phyloP scores from a whole-genome alignment of 1,140 invertebrate genomes.

The Neuroterus valhalla region DNA sequence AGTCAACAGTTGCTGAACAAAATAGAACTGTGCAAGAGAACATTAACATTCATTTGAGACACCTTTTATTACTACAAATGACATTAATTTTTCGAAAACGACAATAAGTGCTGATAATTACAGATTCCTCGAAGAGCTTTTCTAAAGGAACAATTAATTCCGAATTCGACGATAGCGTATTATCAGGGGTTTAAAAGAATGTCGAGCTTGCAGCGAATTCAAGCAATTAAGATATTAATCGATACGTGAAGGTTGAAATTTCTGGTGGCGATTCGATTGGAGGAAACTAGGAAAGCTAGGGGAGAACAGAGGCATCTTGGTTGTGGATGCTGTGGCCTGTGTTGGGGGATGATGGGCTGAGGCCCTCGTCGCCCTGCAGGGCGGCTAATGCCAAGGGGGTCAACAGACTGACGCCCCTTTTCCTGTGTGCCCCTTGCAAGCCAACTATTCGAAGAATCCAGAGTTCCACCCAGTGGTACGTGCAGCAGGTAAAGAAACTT shows the following conservation, averaged over 20 bases:
- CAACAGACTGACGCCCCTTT: slow-evolving; percentile 68
- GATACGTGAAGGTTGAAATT: background rate
- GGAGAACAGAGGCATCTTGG: slow-evolving; percentile 42
- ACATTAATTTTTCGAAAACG: background rate
- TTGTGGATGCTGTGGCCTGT: slow-evolving; percentile 74
- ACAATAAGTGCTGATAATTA: background rate
- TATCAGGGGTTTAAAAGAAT: background rate
- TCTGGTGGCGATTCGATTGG: slow-evolving; percentile 11
- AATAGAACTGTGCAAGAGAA: background rate
- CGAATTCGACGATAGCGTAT: background rate
- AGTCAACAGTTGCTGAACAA: background rate
- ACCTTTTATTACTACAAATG: background rate
- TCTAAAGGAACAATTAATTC: background rate
- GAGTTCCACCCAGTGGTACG: slow-evolving; percentile 72
- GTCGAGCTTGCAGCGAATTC: background rate
- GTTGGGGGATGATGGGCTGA: slow-evolving; percentile 72
- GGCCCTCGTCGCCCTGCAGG: slow-evolving; percentile 64
- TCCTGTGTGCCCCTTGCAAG: slow-evolving; percentile 71
- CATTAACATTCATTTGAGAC: background rate
- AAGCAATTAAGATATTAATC: background rate
- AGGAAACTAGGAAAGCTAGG: slow-evolving; percentile 39
- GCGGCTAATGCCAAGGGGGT: slow-evolving; percentile 54
- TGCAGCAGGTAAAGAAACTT: slow-evolving; percentile 71
- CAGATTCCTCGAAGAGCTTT: background rate
- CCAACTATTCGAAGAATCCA: slow-evolving; percentile 66